Evolutionary conservation across 1,140 invertebrate species (phyloP).

Genomic region (Antheraea mylitta): DNA sequence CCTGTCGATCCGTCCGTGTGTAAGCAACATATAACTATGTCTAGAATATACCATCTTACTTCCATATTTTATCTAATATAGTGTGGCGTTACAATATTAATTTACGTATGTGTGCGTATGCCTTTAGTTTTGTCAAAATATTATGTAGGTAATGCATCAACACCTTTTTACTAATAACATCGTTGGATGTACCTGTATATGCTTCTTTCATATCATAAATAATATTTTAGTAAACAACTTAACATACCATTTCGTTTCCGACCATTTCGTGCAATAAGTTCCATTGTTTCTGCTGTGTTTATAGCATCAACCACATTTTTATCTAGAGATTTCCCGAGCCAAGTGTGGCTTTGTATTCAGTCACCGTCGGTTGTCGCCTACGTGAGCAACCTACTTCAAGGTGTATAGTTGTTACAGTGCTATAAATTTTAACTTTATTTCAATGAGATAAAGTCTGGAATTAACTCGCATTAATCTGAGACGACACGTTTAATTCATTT

Average conservation of each 20-base stretch:
- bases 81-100: no score
- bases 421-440: neutral
- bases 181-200: no score
- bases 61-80: no score
- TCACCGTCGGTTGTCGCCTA: constrained; percentile 17
- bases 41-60: no score
- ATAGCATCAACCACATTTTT: constrained; percentile 10
- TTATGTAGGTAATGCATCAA: no score
- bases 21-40: no score
- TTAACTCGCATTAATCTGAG: constrained; percentile 1
- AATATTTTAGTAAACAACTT: neutral
- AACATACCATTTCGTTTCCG: neutral
- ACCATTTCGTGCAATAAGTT: neutral
- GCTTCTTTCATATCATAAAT: no score
- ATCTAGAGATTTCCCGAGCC: constrained; percentile 12
- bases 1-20: no score
- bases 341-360: constrained; percentile 27
- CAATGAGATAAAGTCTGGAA: constrained; percentile 9
- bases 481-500: constrained; percentile 7
- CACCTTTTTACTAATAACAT: no score
- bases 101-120: no score
- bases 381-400: constrained; percentile 21
- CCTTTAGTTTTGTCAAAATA: no score
- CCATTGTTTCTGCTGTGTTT: constrained; percentile 2
- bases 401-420: constrained; percentile 9